These are phyloP conservation scores for Archilochus colubris DNA, from an alignment of 2,113 vertebrate genomes.

Conservation along the genomic window DNA sequence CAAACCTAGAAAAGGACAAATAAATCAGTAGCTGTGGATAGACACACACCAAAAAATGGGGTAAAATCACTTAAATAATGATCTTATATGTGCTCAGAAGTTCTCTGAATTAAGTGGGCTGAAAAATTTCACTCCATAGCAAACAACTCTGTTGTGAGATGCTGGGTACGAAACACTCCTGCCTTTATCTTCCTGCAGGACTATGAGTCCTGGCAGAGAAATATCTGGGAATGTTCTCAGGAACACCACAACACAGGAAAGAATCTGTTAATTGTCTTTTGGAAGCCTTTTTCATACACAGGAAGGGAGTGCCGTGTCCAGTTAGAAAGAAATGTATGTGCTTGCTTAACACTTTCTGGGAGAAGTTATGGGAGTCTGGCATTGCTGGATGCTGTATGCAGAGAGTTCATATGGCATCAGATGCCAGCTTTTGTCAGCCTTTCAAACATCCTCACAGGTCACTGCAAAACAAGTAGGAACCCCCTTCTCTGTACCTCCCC, in stretches of 20 bases:
- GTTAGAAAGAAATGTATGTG: background rate
- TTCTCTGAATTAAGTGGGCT: background rate
- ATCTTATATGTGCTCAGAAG: background rate
- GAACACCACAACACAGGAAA: conserved; percentile 45
- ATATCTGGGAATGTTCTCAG: background rate
- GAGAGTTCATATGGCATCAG: background rate
- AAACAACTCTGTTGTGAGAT: background rate
- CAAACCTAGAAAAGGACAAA: background rate
- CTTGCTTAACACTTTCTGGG: background rate
- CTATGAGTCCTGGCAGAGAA: background rate
- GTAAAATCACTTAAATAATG: background rate
- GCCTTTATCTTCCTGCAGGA: conserved; percentile 4
- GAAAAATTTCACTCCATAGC: background rate
- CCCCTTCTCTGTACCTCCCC: background rate
- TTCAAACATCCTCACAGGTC: background rate
- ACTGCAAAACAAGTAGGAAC: background rate
- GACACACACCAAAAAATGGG: rapidly evolving
- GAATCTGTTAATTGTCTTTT: conserved; percentile 56
- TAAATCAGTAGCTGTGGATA: background rate
- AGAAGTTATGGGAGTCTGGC: background rate
- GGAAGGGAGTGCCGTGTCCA: conserved; percentile 57
- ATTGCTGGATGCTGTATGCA: background rate
- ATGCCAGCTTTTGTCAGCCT: background rate
- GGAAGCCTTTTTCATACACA: conserved; percentile 45
- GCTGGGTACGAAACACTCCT: background rate